phyloP scores from a whole-genome alignment of 2,888 invertebrate species.

The Noctua comes region DNA sequence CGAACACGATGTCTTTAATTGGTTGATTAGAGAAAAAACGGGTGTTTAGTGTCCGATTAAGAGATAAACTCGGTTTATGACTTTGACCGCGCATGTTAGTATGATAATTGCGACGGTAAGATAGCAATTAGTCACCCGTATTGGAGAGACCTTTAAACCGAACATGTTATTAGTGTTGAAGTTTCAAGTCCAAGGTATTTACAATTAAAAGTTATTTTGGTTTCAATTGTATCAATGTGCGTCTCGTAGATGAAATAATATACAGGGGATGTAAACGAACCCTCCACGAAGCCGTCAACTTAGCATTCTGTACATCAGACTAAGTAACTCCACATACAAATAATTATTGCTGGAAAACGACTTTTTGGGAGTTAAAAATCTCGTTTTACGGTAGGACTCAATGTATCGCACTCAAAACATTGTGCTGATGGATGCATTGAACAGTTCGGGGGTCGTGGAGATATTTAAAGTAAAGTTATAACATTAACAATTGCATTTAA shows the following conservation, averaged over 20 bases:
- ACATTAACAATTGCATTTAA: too few relatives aligned
- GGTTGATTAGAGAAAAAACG: constrained; percentile 59
- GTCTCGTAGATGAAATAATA: background rate
- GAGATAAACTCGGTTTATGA: constrained; percentile 54
- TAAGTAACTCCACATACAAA: too few relatives aligned
- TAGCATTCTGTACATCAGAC: too few relatives aligned
- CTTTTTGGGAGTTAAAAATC: too few relatives aligned
- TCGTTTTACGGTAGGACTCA: too few relatives aligned
- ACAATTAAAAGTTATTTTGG: constrained; percentile 7
- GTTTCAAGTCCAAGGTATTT: constrained; percentile 41
- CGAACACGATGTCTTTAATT: constrained; percentile 60
- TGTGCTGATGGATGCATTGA: too few relatives aligned
- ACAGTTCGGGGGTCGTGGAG: too few relatives aligned
- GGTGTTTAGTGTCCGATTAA: constrained; percentile 55
- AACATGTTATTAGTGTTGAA: constrained; percentile 30
- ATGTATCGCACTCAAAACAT: too few relatives aligned
- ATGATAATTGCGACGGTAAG: constrained; percentile 52
- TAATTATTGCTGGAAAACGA: too few relatives aligned
- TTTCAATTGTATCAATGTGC: constrained; percentile 4
- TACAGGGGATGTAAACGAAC: too few relatives aligned
- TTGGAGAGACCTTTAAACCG: constrained; percentile 34
- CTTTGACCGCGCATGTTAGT: constrained; percentile 38
- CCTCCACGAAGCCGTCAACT: too few relatives aligned
- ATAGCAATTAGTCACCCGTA: constrained; percentile 40
- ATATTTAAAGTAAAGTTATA: too few relatives aligned